These are phyloP conservation scores for Operophtera brumata DNA, from an alignment of 2,888 invertebrate species.

Conservation along the genomic window DNA sequence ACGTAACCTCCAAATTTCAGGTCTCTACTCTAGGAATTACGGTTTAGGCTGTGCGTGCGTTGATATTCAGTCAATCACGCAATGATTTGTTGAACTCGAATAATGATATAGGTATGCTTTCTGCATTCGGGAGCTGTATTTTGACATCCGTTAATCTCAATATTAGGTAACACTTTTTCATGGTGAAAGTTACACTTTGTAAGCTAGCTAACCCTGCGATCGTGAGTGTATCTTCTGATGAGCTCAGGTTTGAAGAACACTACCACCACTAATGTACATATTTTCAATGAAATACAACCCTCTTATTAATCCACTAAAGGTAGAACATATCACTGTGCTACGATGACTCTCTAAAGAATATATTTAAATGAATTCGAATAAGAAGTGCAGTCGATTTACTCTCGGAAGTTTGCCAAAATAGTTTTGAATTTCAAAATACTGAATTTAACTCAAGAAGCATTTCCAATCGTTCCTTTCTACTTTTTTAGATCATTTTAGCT, in stretches of 20 bases:
- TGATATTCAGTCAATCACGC: too few species aligned
- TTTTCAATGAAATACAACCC: neutral
- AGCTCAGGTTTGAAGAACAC: slow-evolving; percentile 1
- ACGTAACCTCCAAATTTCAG: too few species aligned
- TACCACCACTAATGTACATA: neutral
- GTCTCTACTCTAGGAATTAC: too few species aligned
- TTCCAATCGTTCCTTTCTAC: neutral
- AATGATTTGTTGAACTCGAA: too few species aligned
- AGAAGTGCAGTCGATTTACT: neutral
- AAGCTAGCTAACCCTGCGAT: slow-evolving; percentile 15
- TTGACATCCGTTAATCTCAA: neutral
- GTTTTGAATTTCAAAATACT: neutral
- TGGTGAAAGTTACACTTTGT: slow-evolving; percentile 17
- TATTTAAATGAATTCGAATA: neutral
- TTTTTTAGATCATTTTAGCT: neutral
- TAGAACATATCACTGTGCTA: too few species aligned
- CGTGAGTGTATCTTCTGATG: slow-evolving; percentile 15
- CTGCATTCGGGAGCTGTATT: too few species aligned
- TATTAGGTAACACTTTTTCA: slow-evolving; percentile 11
- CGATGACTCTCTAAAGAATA: too few species aligned
- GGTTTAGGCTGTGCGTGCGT: too few species aligned
- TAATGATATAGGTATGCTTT: too few species aligned
- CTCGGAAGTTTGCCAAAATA: neutral
- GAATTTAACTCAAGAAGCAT: neutral
- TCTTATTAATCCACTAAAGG: neutral